Conservation (phyloP, 2,113 vertebrate genomes). For the Boleophthalmus pectinirostris region DNA sequence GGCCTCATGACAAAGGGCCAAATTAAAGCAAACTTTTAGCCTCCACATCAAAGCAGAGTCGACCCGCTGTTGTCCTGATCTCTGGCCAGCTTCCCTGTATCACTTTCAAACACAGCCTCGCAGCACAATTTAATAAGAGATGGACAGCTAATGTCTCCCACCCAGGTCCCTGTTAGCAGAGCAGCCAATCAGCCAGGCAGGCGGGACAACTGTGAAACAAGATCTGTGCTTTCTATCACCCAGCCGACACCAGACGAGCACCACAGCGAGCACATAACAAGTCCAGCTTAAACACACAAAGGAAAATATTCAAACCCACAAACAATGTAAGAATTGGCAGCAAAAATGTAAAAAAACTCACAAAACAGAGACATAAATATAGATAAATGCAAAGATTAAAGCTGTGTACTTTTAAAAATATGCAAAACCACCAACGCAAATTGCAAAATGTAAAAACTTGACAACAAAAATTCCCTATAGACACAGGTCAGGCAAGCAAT, state of each 20-base stretch:
- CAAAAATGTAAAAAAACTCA: constrained; percentile 24
- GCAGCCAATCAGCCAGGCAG: constrained; percentile 31
- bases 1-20: constrained; percentile 50
- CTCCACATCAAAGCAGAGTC: constrained; percentile 66
- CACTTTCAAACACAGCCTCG: constrained; percentile 71
- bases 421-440: too few relatives aligned
- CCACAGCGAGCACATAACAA: constrained; percentile 29
- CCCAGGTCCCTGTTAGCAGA: constrained; percentile 35
- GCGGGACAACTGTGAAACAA: constrained; percentile 52
- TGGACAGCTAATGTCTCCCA: constrained; percentile 69
- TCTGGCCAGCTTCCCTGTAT: constrained; percentile 62
- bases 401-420: constrained; percentile 18
- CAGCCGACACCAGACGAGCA: constrained; percentile 40
- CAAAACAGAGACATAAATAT: constrained; percentile 12
- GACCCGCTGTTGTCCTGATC: constrained; percentile 47
- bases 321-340: constrained; percentile 37
- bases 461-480: constrained; percentile 25
- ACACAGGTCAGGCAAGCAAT: constrained; percentile 38
- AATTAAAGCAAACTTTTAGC: constrained; percentile 63
- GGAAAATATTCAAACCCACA: constrained; percentile 14
- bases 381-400: not conserved
- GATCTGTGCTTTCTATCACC: constrained; percentile 64
- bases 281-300: constrained; percentile 24
- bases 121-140: constrained; percentile 73
- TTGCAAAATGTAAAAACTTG: constrained; percentile 7